A percentile compares a stretch with the other conserved stretches of the same genome.
Evolutionary conservation across 2,113 vertebrate genomes (phyloP).

Genomic region (Panurus biarmicus): DNA sequence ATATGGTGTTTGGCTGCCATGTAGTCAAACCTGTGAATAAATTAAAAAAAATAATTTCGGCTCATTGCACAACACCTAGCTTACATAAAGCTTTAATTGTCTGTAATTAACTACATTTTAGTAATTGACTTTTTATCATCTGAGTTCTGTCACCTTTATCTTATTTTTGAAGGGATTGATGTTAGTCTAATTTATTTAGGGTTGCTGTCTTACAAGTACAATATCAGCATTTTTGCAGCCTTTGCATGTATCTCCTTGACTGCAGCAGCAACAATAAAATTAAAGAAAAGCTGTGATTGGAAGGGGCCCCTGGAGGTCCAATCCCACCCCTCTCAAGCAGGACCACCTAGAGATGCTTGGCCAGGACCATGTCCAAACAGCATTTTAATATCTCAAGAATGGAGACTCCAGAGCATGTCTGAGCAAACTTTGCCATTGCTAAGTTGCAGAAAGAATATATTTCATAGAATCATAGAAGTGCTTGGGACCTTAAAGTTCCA

Average conservation of each 20-base stretch:
- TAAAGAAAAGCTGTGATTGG: neutral
- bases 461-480: neutral
- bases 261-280: neutral
- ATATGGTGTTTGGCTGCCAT: too few species aligned
- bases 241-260: neutral
- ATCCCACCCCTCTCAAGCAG: neutral
- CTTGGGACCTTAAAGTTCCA: neutral
- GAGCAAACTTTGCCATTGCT: neutral
- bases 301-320: neutral
- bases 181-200: neutral
- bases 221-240: neutral
- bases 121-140: neutral
- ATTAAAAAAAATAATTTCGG: neutral
- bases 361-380: neutral
- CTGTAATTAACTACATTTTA: neutral
- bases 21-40: neutral
- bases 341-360: neutral
- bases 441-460: neutral
- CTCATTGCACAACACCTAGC: neutral
- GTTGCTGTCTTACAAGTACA: neutral
- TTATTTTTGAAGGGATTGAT: neutral
- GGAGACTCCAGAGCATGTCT: neutral
- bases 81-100: neutral
- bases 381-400: neutral
- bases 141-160: neutral